Base-by-base conservation (phyloP, 2,888 invertebrate genomes). In the Cabera pusaria region DNA sequence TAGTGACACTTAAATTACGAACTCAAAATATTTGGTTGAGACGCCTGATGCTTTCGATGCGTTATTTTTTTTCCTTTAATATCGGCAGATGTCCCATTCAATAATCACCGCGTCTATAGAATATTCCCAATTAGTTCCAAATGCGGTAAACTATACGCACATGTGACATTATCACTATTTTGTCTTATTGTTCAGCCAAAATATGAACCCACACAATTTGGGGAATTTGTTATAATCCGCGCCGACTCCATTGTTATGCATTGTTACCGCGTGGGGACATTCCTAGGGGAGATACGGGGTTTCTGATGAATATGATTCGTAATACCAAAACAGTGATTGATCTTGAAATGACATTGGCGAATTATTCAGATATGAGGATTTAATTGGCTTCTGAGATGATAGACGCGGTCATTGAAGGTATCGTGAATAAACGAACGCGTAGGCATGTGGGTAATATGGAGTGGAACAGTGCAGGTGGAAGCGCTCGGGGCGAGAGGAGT, bases 131-230 rank as follows among this genome's bases (percentile, higher is more conserved):
- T 88, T 88, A 88, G 87, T 88, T 83, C 80, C 84, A 75, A 87
- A 83, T 71, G 81, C 77, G 75, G 74, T 78, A 78, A 77, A 79
- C 79, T 73, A 66, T 71, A 73, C 70, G 66, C 85, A 83, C 85
- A 87, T 86, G 84, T 66, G 86, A 81, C 84, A 83, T 78, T 84
- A 81, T 81, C 79, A 78, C 76, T 79, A 83, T 81, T 82, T 82
- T 79, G 82, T 82, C 80, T 82, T 80, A 86, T 87, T 87, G 85
- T 88, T 82, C 59, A 53, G 57, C 65, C 64, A 69, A 78, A 83
- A 81, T 85, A 85, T 86, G 81, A 81, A 86, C 81, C 86, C 82
- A 83, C 82, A 87, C 79, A 79, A 83, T 87, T 85, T 83, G 66
- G 84, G 81, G 84, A 84, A 83, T 85, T 82, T 75, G 83, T 75